Base-by-base conservation (phyloP, 2,113 vertebrate genomes). In the Kryptolebias marmoratus region DNA sequence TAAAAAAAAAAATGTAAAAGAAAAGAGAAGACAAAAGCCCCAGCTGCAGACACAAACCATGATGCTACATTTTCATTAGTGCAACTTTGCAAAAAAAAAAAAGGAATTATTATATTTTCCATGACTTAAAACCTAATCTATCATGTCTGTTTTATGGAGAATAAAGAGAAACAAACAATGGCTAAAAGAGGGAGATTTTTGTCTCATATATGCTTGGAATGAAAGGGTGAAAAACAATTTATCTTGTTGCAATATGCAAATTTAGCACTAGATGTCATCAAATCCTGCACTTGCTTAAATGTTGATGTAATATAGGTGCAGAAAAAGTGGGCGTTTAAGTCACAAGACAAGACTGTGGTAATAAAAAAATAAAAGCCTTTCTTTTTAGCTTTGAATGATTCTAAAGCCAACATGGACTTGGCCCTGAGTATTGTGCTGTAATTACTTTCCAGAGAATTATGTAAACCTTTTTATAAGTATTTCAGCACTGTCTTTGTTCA, bases 401-500 rank as follows among this genome's bases (percentile, higher is more conserved):
- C 1, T 49, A 16, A 49, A 49, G 15, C 47, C 15, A 36, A 36
- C 32, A 36, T 36, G 32, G 32, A 36, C 7, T 36, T 36, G 32
- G 32, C 32, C 32, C 22, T 22, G 45, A 47, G 14, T 2, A 13
- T 47, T 47, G 22, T 47, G 12, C 11, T 47, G 11, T 4, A 47
- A 12, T 14, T 47, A 13, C 3, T 14, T 47, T 47, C 14, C 45
- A 47, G 4, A 13, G 45, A 13, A 47, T 47, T 13, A 47, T 14
- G 45, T 18, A 3, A 11, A n/a, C 6, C 1, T 36, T 9, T 11
- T n/a, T 36, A 18, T 39, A 0, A 36, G 36, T 59, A 16, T 45
- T 57, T 68, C 31, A 13, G 42, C 48, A 14, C 15, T 52, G 14
- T 8, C 22, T 54, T 83, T 71, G 52, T 58, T 81, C 52, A 56